These are phyloP conservation scores for Hippoglossus stenolepis DNA, from an alignment of 2,113 vertebrate species.

Conservation along the genomic window DNA sequence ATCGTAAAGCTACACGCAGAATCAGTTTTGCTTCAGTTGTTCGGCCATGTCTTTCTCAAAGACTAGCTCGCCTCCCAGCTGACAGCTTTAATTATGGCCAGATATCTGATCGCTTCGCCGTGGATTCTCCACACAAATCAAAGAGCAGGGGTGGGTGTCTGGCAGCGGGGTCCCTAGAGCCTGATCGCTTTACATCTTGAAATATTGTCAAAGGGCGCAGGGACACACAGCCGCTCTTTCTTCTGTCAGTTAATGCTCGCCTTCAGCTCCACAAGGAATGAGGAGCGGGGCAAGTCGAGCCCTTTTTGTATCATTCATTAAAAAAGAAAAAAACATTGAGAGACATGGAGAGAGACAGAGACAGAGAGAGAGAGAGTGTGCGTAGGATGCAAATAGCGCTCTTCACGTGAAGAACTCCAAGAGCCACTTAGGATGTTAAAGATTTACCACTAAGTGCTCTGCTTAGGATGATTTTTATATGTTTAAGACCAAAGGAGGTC, in stretches of 20 bases:
- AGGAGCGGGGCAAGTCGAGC: constrained; percentile 32
- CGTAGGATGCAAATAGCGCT: constrained; percentile 23
- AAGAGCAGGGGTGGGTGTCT: constrained; percentile 53
- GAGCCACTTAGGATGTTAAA: background rate
- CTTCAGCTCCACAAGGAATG: constrained; percentile 42
- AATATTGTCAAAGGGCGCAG: constrained; percentile 54
- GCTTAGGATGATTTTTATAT: constrained; percentile 11
- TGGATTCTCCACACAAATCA: constrained; percentile 83
- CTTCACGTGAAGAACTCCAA: constrained; percentile 25
- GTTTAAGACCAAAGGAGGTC: constrained; percentile 18
- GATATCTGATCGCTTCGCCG: constrained; percentile 92
- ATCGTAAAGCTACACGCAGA: constrained; percentile 93
- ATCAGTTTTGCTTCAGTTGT: constrained; percentile 95
- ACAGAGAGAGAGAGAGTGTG: too few relatives aligned
- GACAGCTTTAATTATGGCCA: constrained; percentile 98
- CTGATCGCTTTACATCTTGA: constrained; percentile 55
- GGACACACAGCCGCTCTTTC: constrained; percentile 31
- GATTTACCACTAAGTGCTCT: constrained; percentile 11
- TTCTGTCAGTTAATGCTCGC: constrained; percentile 44
- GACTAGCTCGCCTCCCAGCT: constrained; percentile 92
- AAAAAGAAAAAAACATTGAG: constrained; percentile 10
- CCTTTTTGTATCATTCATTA: constrained; percentile 38
- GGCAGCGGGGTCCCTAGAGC: constrained; percentile 45
- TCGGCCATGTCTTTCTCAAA: constrained; percentile 90
- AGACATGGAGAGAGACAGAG: too few relatives aligned